A percentile compares a stretch with the other conserved stretches of the same genome.
Conservation (phyloP, 2,797 vertebrate genomes). For the Varecia variegata region DNA sequence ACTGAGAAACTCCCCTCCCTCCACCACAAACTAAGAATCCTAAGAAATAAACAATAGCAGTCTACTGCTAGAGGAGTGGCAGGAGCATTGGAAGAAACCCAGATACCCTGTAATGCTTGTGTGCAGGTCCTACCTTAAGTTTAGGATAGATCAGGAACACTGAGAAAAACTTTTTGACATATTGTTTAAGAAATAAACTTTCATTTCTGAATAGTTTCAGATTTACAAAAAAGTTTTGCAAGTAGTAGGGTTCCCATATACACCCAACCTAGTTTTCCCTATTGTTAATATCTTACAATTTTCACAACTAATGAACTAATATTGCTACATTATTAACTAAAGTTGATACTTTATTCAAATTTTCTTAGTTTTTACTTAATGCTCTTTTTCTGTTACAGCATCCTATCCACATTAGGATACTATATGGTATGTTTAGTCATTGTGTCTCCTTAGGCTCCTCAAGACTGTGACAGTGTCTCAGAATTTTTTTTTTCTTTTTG, state of each 20-base stretch:
- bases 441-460: not conserved
- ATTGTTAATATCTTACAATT: not conserved
- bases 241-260: not conserved
- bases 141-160: not conserved
- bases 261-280: not conserved
- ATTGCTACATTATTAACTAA: not conserved
- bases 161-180: not conserved
- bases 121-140: not conserved
- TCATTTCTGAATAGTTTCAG: not conserved
- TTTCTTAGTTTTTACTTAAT: not conserved
- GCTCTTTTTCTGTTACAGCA: not conserved
- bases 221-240: not conserved
- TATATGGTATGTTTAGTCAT: not conserved
- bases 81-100: not conserved
- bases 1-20: not conserved
- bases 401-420: not conserved
- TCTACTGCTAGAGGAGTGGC: not conserved
- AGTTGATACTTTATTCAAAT: not conserved
- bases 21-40: not conserved
- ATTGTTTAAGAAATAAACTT: not conserved
- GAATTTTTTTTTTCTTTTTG: not conserved
- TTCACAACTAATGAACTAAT: not conserved
- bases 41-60: not conserved
- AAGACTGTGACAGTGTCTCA: not conserved
- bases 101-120: not conserved